Percentiles rank a stretch among this genome's conserved stretches.
phyloP scores from a whole-genome alignment of 2,113 vertebrate species.

The Naja naja region DNA sequence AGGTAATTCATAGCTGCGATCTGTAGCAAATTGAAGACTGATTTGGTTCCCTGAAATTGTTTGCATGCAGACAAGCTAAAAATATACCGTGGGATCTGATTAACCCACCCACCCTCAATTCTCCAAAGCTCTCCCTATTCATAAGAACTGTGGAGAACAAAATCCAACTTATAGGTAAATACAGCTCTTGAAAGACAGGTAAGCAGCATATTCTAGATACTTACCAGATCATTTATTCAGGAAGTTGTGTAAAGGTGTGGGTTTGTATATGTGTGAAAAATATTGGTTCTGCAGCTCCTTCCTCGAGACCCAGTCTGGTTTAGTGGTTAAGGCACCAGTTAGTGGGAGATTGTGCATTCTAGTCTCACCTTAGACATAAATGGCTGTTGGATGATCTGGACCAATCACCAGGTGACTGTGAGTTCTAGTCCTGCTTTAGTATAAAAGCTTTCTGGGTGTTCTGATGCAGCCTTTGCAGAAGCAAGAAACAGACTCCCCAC shows the following conservation, averaged over 20 bases:
- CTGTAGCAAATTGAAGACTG: conserved; percentile 50
- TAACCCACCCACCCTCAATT: background rate
- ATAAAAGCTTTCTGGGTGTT: too few relatives aligned
- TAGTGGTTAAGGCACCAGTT: background rate
- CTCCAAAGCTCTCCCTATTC: background rate
- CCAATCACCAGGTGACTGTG: too few relatives aligned
- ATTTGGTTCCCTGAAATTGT: conserved; percentile 48
- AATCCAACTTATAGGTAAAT: conserved; percentile 31
- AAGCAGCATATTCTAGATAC: background rate
- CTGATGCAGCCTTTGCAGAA: too few relatives aligned
- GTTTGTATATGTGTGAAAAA: background rate
- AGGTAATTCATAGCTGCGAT: conserved; percentile 57
- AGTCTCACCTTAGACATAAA: too few relatives aligned
- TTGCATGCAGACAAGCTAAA: conserved; percentile 39
- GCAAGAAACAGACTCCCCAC: too few relatives aligned
- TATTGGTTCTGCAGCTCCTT: background rate
- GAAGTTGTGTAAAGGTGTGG: background rate
- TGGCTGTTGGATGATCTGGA: too few relatives aligned
- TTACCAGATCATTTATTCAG: conserved; percentile 9
- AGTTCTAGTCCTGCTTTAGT: too few relatives aligned
- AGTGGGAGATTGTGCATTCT: too few relatives aligned
- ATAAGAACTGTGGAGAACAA: background rate
- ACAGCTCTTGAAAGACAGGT: background rate
- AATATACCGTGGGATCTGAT: conserved; percentile 16
- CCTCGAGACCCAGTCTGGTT: background rate